These are phyloP conservation scores for Corvus hawaiiensis DNA, from an alignment of 2,113 vertebrate genomes.

Conservation along the genomic window DNA sequence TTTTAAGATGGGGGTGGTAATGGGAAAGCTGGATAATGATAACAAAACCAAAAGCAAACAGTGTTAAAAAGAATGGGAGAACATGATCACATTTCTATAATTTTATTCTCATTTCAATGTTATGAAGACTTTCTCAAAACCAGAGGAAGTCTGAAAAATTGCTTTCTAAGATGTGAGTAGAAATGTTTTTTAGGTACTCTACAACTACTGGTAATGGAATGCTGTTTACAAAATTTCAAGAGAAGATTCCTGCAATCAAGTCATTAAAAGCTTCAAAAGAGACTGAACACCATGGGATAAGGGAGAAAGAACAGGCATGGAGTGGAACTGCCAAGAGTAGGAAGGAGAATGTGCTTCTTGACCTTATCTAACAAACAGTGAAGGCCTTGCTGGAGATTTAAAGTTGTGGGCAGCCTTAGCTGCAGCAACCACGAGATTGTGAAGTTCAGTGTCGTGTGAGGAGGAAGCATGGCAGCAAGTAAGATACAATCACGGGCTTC, in stretches of 20 bases:
- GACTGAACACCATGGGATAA: not conserved
- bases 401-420: not conserved
- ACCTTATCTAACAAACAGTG: not conserved
- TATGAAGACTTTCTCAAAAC: not conserved
- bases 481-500: not conserved
- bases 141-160: not conserved
- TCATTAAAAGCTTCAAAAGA: not conserved
- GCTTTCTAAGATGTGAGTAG: not conserved
- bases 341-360: not conserved
- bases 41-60: not conserved
- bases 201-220: not conserved
- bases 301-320: not conserved
- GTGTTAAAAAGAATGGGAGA: not conserved
- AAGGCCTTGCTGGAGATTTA: not conserved
- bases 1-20: rapidly evolving
- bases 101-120: not conserved
- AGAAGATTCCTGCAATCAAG: not conserved
- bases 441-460: rapidly evolving
- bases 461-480: not conserved
- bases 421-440: not conserved
- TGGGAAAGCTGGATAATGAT: not conserved
- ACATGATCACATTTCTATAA: not conserved
- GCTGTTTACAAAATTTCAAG: not conserved
- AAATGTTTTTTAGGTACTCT: not conserved
- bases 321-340: not conserved